Percentiles rank a stretch among this genome's conserved stretches.
Conservation (phyloP, 2,113 vertebrate genomes). For the Picathartes gymnocephalus region DNA sequence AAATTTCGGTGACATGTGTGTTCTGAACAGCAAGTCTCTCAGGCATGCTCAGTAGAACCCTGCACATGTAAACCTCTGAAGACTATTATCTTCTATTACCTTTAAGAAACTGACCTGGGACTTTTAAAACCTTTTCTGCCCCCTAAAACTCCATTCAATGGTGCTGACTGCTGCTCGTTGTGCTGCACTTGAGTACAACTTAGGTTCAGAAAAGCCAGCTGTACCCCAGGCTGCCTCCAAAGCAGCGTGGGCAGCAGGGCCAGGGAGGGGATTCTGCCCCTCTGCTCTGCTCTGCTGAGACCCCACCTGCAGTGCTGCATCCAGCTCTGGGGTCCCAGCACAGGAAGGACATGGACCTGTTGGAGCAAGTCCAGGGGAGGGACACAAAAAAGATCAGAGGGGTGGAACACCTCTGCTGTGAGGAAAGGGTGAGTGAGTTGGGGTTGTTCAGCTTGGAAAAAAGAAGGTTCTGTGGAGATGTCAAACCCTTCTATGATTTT, state of each 20-base stretch:
- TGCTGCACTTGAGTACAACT: neutral
- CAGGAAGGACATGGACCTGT: fast-evolving
- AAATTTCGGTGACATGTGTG: neutral
- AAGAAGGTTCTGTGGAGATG: neutral
- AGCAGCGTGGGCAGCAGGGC: fast-evolving
- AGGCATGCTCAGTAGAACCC: neutral
- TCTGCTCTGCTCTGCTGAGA: neutral
- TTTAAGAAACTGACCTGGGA: neutral
- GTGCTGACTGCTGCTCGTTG: neutral
- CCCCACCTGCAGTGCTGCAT: neutral
- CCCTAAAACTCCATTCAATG: neutral
- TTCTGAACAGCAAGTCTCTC: neutral
- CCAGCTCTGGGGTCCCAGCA: neutral
- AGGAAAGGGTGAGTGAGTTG: neutral
- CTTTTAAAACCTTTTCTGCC: neutral
- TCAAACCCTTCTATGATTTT: neutral
- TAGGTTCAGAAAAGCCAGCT: neutral
- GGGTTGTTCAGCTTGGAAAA: neutral
- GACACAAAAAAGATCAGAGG: neutral
- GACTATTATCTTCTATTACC: neutral
- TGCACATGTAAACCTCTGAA: neutral
- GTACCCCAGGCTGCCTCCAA: neutral
- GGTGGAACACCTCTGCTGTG: fast-evolving
- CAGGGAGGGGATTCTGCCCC: neutral
- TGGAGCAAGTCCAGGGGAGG: fast-evolving